These are phyloP conservation scores for Jordanella pulchra DNA, from an alignment of 2,797 vertebrate genomes.

Conservation along the genomic window DNA sequence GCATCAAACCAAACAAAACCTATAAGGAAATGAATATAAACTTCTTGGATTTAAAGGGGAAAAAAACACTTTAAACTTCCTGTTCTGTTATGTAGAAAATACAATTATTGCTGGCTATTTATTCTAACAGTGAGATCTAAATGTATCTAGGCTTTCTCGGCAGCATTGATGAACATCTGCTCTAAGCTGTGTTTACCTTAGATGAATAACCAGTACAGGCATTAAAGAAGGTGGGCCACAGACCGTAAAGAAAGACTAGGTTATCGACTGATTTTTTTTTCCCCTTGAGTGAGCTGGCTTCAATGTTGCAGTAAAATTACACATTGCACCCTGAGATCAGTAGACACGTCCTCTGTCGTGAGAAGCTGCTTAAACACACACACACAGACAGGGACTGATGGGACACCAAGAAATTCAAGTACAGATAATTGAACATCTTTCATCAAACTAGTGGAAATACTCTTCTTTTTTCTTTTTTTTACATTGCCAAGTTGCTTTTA, in stretches of 20 bases:
- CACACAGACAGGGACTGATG: constrained; percentile 18
- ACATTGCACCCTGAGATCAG: constrained; percentile 61
- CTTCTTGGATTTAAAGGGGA: background rate
- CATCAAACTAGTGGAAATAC: constrained; percentile 50
- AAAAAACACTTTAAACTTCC: background rate
- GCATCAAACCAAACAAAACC: background rate
- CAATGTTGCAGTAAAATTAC: constrained; percentile 54
- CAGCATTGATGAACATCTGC: background rate
- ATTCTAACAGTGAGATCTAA: too few relatives aligned
- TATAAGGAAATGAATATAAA: background rate
- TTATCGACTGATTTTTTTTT: constrained; percentile 43
- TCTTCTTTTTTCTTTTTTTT: constrained; percentile 32
- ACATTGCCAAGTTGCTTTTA: constrained; percentile 26
- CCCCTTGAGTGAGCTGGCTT: constrained; percentile 47
- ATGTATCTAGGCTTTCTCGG: background rate
- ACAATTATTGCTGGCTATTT: background rate
- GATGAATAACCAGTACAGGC: constrained; percentile 21
- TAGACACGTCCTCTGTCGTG: constrained; percentile 62
- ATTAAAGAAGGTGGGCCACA: constrained; percentile 13
- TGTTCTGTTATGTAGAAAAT: background rate
- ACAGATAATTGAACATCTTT: constrained; percentile 54
- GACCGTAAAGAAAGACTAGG: constrained; percentile 56
- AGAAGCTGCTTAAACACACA: constrained; percentile 17
- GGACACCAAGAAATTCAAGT: constrained; percentile 53
- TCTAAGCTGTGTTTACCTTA: constrained; percentile 1